phyloP scores from a whole-genome alignment of 2,888 invertebrate species.

The Vandiemenella viatica region DNA sequence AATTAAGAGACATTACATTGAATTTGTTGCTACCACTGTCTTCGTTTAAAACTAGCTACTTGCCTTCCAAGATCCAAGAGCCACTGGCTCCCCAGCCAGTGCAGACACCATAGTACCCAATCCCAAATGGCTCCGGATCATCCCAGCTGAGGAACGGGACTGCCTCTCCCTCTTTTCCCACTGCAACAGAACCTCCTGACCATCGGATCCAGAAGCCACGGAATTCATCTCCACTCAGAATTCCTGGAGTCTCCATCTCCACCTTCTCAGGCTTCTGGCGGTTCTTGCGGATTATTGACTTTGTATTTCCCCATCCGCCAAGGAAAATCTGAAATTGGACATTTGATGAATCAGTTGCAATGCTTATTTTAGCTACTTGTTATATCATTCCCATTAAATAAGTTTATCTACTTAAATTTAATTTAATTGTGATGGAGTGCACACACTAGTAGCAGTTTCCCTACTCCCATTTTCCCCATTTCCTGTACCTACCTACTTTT shows the following conservation, averaged over 20 bases:
- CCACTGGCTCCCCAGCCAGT: conserved; percentile 78
- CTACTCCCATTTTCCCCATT: too few relatives aligned
- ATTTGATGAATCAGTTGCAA: too few relatives aligned
- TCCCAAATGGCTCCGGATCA: conserved; percentile 53
- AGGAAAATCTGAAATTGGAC: conserved; percentile 53
- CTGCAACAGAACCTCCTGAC: conserved; percentile 47
- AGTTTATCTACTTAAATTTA: too few relatives aligned
- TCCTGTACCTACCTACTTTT: too few relatives aligned
- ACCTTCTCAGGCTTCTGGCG: conserved; percentile 57
- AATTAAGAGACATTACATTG: too few relatives aligned
- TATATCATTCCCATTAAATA: too few relatives aligned
- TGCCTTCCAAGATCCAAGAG: conserved; percentile 69
- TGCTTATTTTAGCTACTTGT: too few relatives aligned
- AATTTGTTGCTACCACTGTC: too few relatives aligned
- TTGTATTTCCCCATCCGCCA: conserved; percentile 77
- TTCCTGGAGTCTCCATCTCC: conserved; percentile 52
- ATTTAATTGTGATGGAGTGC: too few relatives aligned
- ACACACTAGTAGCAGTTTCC: too few relatives aligned
- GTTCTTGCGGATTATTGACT: conserved; percentile 69
- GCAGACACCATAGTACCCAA: conserved; percentile 63
- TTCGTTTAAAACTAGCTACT: too few relatives aligned
- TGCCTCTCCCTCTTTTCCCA: conserved; percentile 56
- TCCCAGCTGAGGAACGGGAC: conserved; percentile 57
- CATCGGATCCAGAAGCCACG: conserved; percentile 76
- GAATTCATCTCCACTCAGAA: conserved; percentile 56